Base-by-base conservation (phyloP, 92 coral and sea anemone genomes). In the Palythoa caribaeorum region DNA sequence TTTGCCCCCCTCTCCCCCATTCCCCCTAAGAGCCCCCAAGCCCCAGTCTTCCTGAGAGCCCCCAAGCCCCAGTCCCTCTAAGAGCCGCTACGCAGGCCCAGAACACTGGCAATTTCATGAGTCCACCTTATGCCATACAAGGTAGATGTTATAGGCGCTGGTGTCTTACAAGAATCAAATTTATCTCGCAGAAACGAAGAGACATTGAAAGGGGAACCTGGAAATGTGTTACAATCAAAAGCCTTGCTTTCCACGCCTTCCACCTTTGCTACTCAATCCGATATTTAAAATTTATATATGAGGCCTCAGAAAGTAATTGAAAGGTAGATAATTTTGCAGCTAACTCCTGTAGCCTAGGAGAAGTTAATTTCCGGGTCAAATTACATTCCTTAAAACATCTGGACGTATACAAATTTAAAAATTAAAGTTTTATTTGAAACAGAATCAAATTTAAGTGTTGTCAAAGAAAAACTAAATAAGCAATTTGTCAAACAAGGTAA, bases 181-280 rank as follows among this genome's bases (percentile, higher is more conserved):
- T 71, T 38, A 69, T 71, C 76, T 28, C 76, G 5, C 7, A 71
- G 51, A 36, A 2, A 71, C 50, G 37, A 69, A n/a, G 76, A 71
- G 5, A 71, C 50, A 37, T 71, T 71, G n/a, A n/a, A n/a, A n/a
- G n/a, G n/a, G n/a, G n/a, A n/a, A n/a, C n/a, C n/a, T n/a, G n/a
- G n/a, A n/a, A 11, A 75, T 10, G 37, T 54, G n/a, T 76, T 79
- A 8, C 14, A 37, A 15, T 74, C 50, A 59, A 76, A 86, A 51
- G 68, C 60, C 38, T 73, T 44, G 38, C 51, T 11, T 74, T 37
- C 74, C 83, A 78, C 77, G 35, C 81, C 19, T 71, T 75, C 69
- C 89, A 86, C 9, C 73, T 69, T 54, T 71, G 2, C 89, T 83
- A 86, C 20, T 73, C 72, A 15, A 6, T 39, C 53, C 71, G 73